Evolutionary conservation across 2,888 invertebrate species (phyloP).

Genomic region (Gordius sp.): DNA sequence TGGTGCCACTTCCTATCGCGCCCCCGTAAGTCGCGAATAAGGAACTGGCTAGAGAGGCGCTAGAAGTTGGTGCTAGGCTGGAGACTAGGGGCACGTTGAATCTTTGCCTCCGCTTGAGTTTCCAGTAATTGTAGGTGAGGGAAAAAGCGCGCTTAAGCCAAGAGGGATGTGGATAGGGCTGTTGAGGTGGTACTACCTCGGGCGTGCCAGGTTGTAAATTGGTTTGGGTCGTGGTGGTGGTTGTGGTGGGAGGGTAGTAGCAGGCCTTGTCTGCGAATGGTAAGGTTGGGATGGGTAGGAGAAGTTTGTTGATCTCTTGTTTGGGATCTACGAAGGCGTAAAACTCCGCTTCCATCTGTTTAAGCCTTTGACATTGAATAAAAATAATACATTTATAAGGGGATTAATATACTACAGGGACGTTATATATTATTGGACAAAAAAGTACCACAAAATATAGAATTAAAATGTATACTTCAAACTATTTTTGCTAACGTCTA

Average conservation of each 20-base stretch:
- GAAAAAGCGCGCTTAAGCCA: slow-evolving; percentile 23
- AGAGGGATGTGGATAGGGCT: background rate
- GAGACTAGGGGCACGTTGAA: slow-evolving; percentile 23
- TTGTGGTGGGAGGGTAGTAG: too few relatives aligned
- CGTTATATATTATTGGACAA: too few relatives aligned
- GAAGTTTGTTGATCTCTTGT: slow-evolving; percentile 8
- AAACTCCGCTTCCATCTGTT: slow-evolving; percentile 74
- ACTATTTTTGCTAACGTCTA: too few relatives aligned
- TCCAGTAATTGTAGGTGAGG: slow-evolving; percentile 82
- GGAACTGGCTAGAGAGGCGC: too few relatives aligned
- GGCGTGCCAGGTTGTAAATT: too few relatives aligned
- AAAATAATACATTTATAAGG: slow-evolving; percentile 3
- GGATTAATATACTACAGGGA: too few relatives aligned
- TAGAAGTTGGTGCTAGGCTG: background rate
- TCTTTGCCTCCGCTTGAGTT: slow-evolving; percentile 46
- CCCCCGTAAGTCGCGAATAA: too few relatives aligned
- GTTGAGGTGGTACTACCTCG: too few relatives aligned
- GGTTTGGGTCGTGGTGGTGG: background rate
- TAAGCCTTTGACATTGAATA: slow-evolving; percentile 36
- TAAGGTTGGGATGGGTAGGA: background rate
- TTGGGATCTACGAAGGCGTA: slow-evolving; percentile 53
- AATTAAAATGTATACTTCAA: too few relatives aligned
- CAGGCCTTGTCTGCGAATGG: background rate
- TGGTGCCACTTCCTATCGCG: too few relatives aligned
- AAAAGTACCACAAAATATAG: too few relatives aligned